Base-by-base conservation (phyloP, 2,113 vertebrate genomes). In the Scytalopus superciliaris region DNA sequence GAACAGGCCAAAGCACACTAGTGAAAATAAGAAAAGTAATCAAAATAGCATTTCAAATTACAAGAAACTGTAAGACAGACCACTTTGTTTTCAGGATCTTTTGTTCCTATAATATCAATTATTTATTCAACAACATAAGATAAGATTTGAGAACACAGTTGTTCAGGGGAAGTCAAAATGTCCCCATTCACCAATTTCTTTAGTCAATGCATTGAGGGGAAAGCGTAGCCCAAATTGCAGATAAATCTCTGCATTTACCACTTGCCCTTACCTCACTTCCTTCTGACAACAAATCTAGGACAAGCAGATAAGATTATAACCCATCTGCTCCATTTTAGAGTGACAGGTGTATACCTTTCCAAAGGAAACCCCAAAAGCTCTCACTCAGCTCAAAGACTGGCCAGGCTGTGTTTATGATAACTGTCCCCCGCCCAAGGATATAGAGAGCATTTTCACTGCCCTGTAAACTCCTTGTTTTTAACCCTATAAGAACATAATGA, bases 251-350 rank as follows among this genome's bases (percentile, higher is more conserved):
- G 93, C 64, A 49, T 94, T 96, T 97, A 78, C 97, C 96, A 97
- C 98, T 97, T 97, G 93, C 96, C 98, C 97, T 98, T 98, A 98
- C 97, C 98, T 98, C 98, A 97, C 98, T 98, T 98, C 96, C 98
- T 96, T 98, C 97, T 97, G 96, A 96, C 97, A 97, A 87, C 94
- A 97, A 97, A 97, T 97, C 97, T 80, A 89, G 70, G 40, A 55
- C 14, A 75, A 72, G 75, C 77, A 99, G 98, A 98, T 98, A 98
- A 98, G 97, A 98, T 99, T 99, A 98, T 98, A 98, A 96, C 96
- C 97, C 98, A 98, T 98, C 97, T 97, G 96, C 96, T 98, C 95
- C 93, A 53, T 94, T 98, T 98, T 97, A 97, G 93, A 97, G 84
- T 97, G 97, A 98, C 98, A 99, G 98, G 98, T 98, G 98, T 98